Conservation (phyloP, 2,888 invertebrate genomes). For the Malthinus seriepunctatus region DNA sequence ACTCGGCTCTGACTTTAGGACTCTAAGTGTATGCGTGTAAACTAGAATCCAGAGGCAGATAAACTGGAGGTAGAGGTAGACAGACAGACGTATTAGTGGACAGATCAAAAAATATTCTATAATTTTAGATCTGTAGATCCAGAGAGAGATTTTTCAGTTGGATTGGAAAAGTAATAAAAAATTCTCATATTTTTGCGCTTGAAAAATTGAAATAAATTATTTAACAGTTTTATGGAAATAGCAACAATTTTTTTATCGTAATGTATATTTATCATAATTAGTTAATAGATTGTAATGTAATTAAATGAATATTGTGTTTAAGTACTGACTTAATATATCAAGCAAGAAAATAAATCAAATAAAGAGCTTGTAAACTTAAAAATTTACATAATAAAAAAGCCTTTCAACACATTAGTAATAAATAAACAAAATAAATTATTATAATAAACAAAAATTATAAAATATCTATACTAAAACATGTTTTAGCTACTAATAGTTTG, state of each 20-base stretch:
- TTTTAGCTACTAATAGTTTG: constrained; percentile 1
- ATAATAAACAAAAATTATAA: constrained; percentile 1
- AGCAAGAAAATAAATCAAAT: constrained; percentile 3
- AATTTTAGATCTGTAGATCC: no score
- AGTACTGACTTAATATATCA: not conserved
- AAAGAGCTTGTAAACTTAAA: not conserved
- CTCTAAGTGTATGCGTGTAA: no score
- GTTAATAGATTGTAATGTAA: constrained; percentile 2
- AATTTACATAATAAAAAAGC: constrained; percentile 4
- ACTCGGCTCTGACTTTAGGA: no score
- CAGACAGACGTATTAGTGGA: no score
- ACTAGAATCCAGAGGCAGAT: no score
- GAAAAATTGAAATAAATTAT: no score
- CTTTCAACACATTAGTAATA: constrained; percentile 6
- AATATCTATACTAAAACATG: not conserved
- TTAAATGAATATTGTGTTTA: not conserved
- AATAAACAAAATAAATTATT: not conserved
- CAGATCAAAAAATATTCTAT: no score
- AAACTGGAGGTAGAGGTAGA: no score
- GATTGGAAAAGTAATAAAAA: no score
- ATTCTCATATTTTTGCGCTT: no score
- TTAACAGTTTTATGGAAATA: no score
- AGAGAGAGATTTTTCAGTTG: no score
- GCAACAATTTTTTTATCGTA: not conserved
- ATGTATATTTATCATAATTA: constrained; percentile 3